Percentiles rank a stretch among this genome's conserved stretches.
Evolutionary conservation across 1,140 invertebrate species (phyloP).

Genomic region (Euwallacea fornicatus): DNA sequence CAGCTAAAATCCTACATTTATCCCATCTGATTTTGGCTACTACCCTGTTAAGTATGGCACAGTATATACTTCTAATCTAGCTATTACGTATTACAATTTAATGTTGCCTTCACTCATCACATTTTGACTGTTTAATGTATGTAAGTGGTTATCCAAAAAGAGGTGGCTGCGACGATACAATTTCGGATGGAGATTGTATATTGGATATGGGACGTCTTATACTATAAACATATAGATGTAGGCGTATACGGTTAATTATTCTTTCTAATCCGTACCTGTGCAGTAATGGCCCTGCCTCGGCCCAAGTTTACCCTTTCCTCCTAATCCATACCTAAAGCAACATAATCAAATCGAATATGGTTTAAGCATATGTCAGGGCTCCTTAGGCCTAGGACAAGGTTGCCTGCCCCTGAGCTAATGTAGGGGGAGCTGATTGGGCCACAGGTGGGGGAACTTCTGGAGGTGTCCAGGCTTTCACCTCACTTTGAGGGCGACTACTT

Average conservation of each 20-base stretch:
- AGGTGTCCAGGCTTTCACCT: constrained; percentile 69
- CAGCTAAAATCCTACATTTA: constrained; percentile 41
- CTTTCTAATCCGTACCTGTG: constrained; percentile 45
- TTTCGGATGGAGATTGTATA: constrained; percentile 16
- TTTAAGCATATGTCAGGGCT: constrained; percentile 50
- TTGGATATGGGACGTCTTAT: constrained; percentile 34
- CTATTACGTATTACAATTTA: constrained; percentile 23
- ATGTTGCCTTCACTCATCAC: neutral
- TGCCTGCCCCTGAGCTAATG: constrained; percentile 57
- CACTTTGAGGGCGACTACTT: constrained; percentile 65
- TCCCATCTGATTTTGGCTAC: constrained; percentile 42
- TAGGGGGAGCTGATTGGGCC: constrained; percentile 67
- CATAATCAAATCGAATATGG: constrained; percentile 53
- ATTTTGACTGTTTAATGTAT: constrained; percentile 2
- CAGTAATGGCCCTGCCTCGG: constrained; percentile 46
- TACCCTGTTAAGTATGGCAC: constrained; percentile 44
- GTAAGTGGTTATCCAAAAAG: constrained; percentile 2
- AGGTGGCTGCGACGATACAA: constrained; percentile 14
- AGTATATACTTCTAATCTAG: constrained; percentile 22
- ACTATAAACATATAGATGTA: constrained; percentile 25
- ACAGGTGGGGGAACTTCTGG: constrained; percentile 64
- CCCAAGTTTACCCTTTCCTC: constrained; percentile 49
- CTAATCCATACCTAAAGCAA: constrained; percentile 55
- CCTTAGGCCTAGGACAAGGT: constrained; percentile 51
- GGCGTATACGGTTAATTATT: constrained; percentile 5